A percentile compares a stretch with the other conserved stretches of the same genome.
Conservation (phyloP, 2,113 vertebrate genomes). For the Eublepharis macularius region DNA sequence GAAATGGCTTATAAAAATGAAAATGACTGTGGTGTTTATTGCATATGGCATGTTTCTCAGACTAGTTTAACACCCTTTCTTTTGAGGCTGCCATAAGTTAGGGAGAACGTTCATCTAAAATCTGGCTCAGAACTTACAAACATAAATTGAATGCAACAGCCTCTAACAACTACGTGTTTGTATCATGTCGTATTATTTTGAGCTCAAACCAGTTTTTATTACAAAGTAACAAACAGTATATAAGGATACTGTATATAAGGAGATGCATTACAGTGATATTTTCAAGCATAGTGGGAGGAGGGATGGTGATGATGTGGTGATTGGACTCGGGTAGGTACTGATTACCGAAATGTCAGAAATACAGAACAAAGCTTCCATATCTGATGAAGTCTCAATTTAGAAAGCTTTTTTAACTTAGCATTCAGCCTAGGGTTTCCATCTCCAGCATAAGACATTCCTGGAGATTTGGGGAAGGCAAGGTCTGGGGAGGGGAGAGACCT, state of each 20-base stretch:
- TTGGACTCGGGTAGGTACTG: background rate
- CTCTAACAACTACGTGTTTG: too few relatives aligned
- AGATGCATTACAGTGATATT: background rate
- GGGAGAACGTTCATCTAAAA: background rate
- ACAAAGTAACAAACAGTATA: too few relatives aligned
- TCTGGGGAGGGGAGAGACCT: too few relatives aligned
- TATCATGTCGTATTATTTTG: too few relatives aligned
- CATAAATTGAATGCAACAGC: background rate
- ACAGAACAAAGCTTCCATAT: too few relatives aligned
- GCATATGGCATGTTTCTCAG: background rate
- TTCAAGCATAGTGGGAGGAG: too few relatives aligned
- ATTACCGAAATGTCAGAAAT: background rate
- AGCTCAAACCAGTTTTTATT: too few relatives aligned
- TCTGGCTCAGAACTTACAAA: background rate
- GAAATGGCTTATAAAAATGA: background rate
- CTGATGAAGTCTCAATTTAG: too few relatives aligned
- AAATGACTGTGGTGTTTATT: background rate
- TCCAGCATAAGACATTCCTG: too few relatives aligned
- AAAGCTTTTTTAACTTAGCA: too few relatives aligned
- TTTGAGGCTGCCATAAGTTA: background rate
- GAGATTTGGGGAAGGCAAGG: too few relatives aligned
- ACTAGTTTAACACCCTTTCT: background rate
- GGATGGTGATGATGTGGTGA: background rate
- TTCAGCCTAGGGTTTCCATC: too few relatives aligned
- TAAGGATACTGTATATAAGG: background rate